phyloP scores from a whole-genome alignment of 1,140 invertebrate genomes.

The Lineus longissimus region DNA sequence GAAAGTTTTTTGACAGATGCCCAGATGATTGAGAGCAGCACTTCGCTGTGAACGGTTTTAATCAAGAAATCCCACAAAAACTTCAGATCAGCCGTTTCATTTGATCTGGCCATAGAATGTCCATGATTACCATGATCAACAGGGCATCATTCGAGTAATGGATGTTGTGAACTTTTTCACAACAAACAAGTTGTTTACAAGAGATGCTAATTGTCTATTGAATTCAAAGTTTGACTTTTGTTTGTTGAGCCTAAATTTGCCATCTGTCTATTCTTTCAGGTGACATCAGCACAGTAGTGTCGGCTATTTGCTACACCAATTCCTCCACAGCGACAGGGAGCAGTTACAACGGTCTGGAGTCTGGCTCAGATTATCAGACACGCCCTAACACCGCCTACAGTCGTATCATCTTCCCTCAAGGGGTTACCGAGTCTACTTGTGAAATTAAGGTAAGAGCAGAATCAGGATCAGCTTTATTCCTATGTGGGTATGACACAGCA shows the following conservation, averaged over 20 bases:
- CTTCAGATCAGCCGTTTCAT: too few species aligned
- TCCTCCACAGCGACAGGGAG: slow-evolving; percentile 44
- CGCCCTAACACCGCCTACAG: slow-evolving; percentile 26
- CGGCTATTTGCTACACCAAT: slow-evolving; percentile 44
- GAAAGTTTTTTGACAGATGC: too few species aligned
- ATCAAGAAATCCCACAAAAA: too few species aligned
- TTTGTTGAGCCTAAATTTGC: background rate
- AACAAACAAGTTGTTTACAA: too few species aligned
- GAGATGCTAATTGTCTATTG: too few species aligned
- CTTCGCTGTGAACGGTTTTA: too few species aligned
- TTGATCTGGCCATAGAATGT: too few species aligned
- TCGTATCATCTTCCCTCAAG: slow-evolving; percentile 42
- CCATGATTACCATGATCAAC: too few species aligned
- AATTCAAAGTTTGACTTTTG: too few species aligned
- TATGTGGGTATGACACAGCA: background rate
- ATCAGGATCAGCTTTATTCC: background rate
- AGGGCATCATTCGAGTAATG: too few species aligned
- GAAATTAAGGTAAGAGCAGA: slow-evolving; percentile 40
- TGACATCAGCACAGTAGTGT: slow-evolving; percentile 41
- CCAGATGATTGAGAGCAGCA: too few species aligned
- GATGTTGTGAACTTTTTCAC: too few species aligned
- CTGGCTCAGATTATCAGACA: slow-evolving; percentile 40
- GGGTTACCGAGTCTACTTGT: slow-evolving; percentile 39
- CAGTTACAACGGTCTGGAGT: slow-evolving; percentile 31
- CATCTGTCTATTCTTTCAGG: slow-evolving; percentile 23